These are phyloP conservation scores for Trichacis sp. DNA, from an alignment of 2,888 invertebrate species.

Conservation along the genomic window DNA sequence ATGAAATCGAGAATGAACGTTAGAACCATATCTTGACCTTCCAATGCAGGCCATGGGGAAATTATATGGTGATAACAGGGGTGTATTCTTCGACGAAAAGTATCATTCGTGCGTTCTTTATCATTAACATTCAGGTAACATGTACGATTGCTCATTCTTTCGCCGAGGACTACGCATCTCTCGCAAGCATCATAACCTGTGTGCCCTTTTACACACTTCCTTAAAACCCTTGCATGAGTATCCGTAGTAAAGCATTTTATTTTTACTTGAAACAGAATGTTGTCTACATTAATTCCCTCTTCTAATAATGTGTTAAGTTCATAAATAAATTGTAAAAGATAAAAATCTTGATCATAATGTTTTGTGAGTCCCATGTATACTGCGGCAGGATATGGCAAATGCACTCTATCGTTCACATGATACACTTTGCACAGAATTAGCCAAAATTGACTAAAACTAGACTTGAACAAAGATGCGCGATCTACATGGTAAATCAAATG, in stretches of 20 bases:
- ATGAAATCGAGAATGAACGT: constrained; percentile 17
- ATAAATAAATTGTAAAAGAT: too few relatives aligned
- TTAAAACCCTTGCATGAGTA: constrained; percentile 14
- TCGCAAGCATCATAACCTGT: constrained; percentile 27
- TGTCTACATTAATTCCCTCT: constrained; percentile 21
- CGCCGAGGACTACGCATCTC: constrained; percentile 18
- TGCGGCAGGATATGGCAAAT: constrained; percentile 13
- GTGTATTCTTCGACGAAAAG: constrained; percentile 9
- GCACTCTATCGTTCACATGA: not conserved
- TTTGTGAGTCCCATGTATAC: not conserved
- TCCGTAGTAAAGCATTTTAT: constrained; percentile 18
- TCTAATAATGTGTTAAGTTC: not conserved
- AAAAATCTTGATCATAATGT: too few relatives aligned
- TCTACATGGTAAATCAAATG: not conserved
- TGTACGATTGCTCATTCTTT: not conserved
- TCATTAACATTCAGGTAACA: constrained; percentile 1
- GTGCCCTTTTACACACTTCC: constrained; percentile 27
- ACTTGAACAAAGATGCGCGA: not conserved
- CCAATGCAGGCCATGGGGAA: constrained; percentile 14
- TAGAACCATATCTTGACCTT: constrained; percentile 11
- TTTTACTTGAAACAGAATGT: constrained; percentile 1
- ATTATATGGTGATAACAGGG: constrained; percentile 17
- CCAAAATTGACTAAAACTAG: constrained; percentile 5
- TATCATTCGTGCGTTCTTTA: constrained; percentile 11
- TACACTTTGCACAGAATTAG: constrained; percentile 4